Base-by-base conservation (phyloP, 1,140 invertebrate genomes). In the Ganaspis sp. region DNA sequence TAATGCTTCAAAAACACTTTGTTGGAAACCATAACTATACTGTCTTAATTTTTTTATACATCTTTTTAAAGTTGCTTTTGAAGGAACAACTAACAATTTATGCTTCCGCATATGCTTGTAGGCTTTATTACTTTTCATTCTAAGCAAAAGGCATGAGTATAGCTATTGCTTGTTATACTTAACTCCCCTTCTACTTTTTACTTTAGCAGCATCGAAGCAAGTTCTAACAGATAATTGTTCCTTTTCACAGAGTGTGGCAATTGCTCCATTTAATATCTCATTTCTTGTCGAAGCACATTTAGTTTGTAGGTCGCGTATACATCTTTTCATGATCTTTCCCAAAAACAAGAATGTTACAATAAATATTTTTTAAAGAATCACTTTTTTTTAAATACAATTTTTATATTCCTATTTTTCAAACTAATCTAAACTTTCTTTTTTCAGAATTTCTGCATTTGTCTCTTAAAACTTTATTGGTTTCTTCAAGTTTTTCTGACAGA, bases 101-200 rank as follows among this genome's bases (percentile, higher is more conserved):
- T 72, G 37, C 11, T 26, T n/a, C n/a, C n/a, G 11, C 5, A 72
- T 38, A 23, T 72, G 40, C 9, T 45, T 72, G 71, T 72, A 72
- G 8, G 71, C 71, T 49, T 72, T 72, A 11, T 72, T 17, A 49
- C 71, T 72, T 72, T 45, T 72, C 49, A 72, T 72, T 72, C 71
- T 40, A 9, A 72, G 42, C 40, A 72, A 12, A 9, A 72, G 17
- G 42, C 71, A 45, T 23, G 45, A 3, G 19, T 72, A 72, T 12
- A 72, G n/a, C 38, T 40, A 72, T 19, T 42, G 71, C 15, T 9
- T 40, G 11, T 12, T 21, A 23, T 72, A 72, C 19, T 40, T 5
- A 38, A 72, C 23, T 19, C 71, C 71, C 23, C 23, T 12, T 26
- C 17, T 12, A 23, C 71, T 45, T 72, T 72, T 72, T 21, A 72